Base-by-base conservation (phyloP, 2,888 invertebrate species). In the Chrysolina americana region DNA sequence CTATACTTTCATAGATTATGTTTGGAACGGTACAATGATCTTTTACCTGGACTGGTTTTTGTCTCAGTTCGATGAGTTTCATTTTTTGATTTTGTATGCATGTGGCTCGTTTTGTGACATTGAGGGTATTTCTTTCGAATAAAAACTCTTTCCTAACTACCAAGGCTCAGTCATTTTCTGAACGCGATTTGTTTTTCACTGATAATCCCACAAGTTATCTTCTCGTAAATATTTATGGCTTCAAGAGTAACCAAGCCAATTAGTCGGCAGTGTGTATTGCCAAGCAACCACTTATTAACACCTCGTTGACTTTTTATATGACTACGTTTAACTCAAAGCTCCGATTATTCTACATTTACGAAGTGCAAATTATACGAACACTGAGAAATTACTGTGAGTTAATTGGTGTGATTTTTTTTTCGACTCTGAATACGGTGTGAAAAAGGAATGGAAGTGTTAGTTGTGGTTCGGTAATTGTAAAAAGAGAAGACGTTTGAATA, bases 221-320 rank as follows among this genome's bases (percentile, higher is more conserved):
- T 41, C 48, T 68, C 41, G 53, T 68, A 41, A 68, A 68, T 68
- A 68, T 73, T 59, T 66, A 71, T 71, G 59, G 44, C 19, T 48
- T n/a, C 44, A 41, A 65, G 53, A 65, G 44, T 72, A 72, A 21
- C 65, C 66, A 53, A 44, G 44, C 69, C 68, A 73, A 73, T 73
- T 73, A 68, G 65, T 13, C 59, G 68, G 68, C 65, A 19, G 41
- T 64, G 56, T 70, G 47, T 70, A 70, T 65, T 64, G 63, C 65
- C 53, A 68, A 68, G 53, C 19, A 53, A 53, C 68, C 56, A 41
- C 68, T 68, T 53, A 53, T 53, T 68, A 50, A 68, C 50, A 53
- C 53, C 50, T 68, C 41, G 41, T 68, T 56, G 68, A 53, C 41
- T 68, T 68, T 53, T 68, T 68, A 41, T 66, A 50, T 36, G n/a